Base-by-base conservation (phyloP, 2,888 invertebrate species). In the Strigamia crassipes region DNA sequence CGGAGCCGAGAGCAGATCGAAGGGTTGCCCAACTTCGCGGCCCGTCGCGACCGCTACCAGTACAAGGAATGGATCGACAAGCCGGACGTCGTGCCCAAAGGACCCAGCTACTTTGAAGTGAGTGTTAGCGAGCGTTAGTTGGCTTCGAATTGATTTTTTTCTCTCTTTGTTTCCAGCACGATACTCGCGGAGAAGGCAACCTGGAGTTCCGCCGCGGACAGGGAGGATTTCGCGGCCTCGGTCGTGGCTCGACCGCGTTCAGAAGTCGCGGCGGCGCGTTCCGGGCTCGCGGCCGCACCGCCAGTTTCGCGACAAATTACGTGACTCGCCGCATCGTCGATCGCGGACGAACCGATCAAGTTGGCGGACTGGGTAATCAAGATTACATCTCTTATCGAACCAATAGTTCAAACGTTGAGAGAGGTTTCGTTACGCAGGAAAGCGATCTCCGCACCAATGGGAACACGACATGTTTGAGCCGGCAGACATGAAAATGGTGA, bases 51-150 rank as follows among this genome's bases (percentile, higher is more conserved):
- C 80, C 86, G 86, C 80, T 86, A 85, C 82, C 81, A 83, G 73
- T 86, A 85, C 78, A 85, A 86, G 34, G 84, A 84, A 27, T 86
- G 86, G 86, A 83, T 85, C 80, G 85, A 86, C 34, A 85, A 86
- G 42, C 86, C 86, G 15, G 86, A 86, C 61, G 84, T 84, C 79
- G 85, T 85, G 9, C 86, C 87, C 1, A 86, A 85, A 83, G 86
- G 85, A 18, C 83, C 85, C 10, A 85, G 85, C 80, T 87, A 87
- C 81, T 87, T 84, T 84, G 85, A 86, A 84, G 87, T 86, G 83
- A 83, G 80, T 38, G 34, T 1, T 27, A 5, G 31, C n/a, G n/a
- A n/a, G n/a, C n/a, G n/a, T n/a, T n/a, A n/a, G n/a, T n/a, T n/a
- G n/a, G n/a, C n/a, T n/a, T n/a, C n/a, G n/a, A n/a, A n/a, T n/a